These are phyloP conservation scores for Linurgus olivaceus DNA, from an alignment of 2,797 vertebrate genomes.

Conservation along the genomic window DNA sequence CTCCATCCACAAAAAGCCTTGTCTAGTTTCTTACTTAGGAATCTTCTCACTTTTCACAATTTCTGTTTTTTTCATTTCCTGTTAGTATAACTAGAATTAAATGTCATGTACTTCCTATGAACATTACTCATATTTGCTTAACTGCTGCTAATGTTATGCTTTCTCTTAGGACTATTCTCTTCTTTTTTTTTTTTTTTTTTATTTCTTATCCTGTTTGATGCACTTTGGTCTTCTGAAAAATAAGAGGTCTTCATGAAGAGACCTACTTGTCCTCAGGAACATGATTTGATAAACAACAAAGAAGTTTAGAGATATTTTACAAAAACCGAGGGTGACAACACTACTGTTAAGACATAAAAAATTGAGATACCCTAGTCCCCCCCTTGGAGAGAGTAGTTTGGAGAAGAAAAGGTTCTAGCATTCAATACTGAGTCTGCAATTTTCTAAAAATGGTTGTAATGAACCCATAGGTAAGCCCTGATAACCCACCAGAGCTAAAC, in stretches of 20 bases:
- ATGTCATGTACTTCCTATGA: not conserved
- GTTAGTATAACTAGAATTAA: not conserved
- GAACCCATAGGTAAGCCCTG: not conserved
- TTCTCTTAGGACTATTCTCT: not conserved
- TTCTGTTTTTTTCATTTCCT: constrained; percentile 48
- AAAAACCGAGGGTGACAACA: not conserved
- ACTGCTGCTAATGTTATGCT: not conserved
- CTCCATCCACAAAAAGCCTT: not conserved
- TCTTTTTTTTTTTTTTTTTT: too few species aligned
- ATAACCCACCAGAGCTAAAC: not conserved
- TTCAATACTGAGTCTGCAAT: not conserved
- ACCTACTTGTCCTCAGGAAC: not conserved
- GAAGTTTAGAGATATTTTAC: not conserved
- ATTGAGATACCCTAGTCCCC: not conserved
- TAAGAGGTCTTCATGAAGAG: too few species aligned
- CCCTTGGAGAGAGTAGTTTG: not conserved
- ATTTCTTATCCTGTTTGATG: too few species aligned
- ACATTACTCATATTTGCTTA: not conserved
- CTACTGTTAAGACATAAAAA: not conserved
- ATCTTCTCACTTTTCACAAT: constrained; percentile 20
- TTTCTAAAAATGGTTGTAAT: not conserved
- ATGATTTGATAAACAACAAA: not conserved
- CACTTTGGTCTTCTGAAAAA: too few species aligned
- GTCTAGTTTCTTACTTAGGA: not conserved
- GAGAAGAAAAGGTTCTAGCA: not conserved